Conservation (phyloP, 2,888 invertebrate genomes). For the Merodon equestris region DNA sequence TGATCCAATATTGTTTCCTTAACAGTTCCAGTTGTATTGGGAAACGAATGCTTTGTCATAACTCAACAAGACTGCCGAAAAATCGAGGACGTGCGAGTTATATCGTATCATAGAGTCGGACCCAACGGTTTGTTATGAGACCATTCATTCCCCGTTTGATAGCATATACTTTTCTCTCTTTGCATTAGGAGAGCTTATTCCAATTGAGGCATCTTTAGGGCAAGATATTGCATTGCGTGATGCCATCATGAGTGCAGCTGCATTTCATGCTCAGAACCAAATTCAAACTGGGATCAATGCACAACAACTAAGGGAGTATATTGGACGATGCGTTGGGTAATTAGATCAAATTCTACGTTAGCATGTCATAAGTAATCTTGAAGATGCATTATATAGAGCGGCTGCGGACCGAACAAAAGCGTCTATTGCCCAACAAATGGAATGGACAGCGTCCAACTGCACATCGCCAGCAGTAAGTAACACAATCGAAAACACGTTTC, state of each 20-base stretch:
- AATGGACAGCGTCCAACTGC: constrained; percentile 71
- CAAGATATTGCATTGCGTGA: constrained; percentile 54
- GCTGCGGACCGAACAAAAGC: constrained; percentile 50
- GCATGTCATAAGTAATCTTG: background rate
- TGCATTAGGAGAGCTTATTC: constrained; percentile 66
- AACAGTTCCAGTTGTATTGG: constrained; percentile 74
- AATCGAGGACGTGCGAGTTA: constrained; percentile 72
- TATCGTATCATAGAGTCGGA: constrained; percentile 70
- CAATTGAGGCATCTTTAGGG: constrained; percentile 47
- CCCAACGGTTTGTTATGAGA: constrained; percentile 67
- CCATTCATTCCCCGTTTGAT: too few relatives aligned
- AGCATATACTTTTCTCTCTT: background rate
- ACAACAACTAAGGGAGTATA: constrained; percentile 7
- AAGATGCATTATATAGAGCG: too few relatives aligned
- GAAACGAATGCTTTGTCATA: constrained; percentile 72
- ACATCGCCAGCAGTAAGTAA: constrained; percentile 66
- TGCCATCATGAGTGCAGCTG: constrained; percentile 41
- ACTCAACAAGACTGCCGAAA: constrained; percentile 76
- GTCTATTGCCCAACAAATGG: constrained; percentile 70
- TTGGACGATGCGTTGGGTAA: constrained; percentile 24
- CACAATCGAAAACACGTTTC: background rate
- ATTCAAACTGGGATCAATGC: background rate
- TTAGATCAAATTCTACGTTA: background rate
- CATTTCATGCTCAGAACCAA: constrained; percentile 26
- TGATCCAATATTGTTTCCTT: background rate